phyloP scores from a whole-genome alignment of 2,797 vertebrate species.

The Cyprinodon diabolis region DNA sequence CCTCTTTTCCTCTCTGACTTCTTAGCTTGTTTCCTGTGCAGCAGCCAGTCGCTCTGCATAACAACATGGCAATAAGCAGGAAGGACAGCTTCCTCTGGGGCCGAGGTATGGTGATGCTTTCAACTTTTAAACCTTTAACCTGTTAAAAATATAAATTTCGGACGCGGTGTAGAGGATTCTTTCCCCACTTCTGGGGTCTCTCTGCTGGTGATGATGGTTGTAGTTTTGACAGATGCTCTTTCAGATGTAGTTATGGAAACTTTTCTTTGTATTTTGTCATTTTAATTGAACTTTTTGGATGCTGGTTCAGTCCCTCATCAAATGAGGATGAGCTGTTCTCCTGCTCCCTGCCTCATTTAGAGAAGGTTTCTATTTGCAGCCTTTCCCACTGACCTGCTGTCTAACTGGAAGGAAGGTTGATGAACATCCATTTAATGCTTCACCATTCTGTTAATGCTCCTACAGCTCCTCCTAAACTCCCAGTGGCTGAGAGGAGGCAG shows the following conservation, averaged over 20 bases:
- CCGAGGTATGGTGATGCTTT: conserved; percentile 64
- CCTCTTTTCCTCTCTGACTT: conserved; percentile 35
- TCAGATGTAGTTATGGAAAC: neutral
- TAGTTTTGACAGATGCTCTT: neutral
- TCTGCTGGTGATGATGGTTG: neutral
- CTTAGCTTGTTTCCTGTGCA: conserved; percentile 59
- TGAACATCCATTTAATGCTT: conserved; percentile 1
- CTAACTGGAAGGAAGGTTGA: conserved; percentile 11
- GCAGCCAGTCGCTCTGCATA: conserved; percentile 52
- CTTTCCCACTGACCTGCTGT: conserved; percentile 12
- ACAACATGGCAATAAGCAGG: conserved; percentile 74
- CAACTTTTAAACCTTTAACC: neutral
- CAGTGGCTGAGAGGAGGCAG: conserved; percentile 34
- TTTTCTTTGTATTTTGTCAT: neutral
- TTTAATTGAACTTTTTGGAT: neutral
- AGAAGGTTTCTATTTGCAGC: conserved; percentile 24
- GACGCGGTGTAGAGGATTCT: neutral
- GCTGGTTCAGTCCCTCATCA: neutral
- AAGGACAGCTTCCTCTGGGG: conserved; percentile 85
- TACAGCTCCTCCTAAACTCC: conserved; percentile 48
- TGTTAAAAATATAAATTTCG: neutral
- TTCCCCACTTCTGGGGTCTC: neutral
- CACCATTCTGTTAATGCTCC: neutral
- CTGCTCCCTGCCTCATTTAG: neutral
- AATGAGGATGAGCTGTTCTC: neutral